phyloP scores from a whole-genome alignment of 2,113 vertebrate species.

The Catharus fuscescens region DNA sequence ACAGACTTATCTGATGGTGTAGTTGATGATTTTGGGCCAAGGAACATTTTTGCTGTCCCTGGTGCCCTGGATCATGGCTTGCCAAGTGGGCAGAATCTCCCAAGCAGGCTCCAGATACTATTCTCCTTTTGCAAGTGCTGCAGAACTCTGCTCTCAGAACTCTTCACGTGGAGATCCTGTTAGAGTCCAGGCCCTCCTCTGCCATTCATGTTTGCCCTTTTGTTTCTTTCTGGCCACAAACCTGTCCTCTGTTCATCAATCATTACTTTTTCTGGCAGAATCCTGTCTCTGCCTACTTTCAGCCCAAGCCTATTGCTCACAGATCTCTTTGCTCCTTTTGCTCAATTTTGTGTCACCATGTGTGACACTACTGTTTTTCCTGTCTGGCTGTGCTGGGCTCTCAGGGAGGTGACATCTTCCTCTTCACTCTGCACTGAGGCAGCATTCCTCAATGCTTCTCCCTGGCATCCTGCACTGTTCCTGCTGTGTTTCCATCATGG shows the following conservation, averaged over 20 bases:
- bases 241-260: neutral
- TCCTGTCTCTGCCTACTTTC: neutral
- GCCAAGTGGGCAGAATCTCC: neutral
- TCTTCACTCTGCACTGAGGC: neutral
- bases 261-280: neutral
- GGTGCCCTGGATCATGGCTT: neutral
- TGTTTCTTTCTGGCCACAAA: neutral
- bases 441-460: neutral
- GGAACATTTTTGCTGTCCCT: neutral
- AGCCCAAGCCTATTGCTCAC: neutral
- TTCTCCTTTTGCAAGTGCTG: neutral
- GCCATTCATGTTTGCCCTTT: neutral
- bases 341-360: neutral
- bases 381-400: neutral
- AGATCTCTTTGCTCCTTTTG: neutral
- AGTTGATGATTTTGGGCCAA: neutral
- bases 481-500: neutral
- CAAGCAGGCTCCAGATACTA: neutral
- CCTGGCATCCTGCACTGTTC: neutral
- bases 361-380: neutral
- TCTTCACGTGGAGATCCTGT: neutral
- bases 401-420: neutral
- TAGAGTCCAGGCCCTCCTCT: neutral
- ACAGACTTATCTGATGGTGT: neutral
- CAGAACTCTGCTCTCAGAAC: neutral